Evolutionary conservation across 1,140 invertebrate genomes (phyloP).

Genomic region (Camponotus vicinus): DNA sequence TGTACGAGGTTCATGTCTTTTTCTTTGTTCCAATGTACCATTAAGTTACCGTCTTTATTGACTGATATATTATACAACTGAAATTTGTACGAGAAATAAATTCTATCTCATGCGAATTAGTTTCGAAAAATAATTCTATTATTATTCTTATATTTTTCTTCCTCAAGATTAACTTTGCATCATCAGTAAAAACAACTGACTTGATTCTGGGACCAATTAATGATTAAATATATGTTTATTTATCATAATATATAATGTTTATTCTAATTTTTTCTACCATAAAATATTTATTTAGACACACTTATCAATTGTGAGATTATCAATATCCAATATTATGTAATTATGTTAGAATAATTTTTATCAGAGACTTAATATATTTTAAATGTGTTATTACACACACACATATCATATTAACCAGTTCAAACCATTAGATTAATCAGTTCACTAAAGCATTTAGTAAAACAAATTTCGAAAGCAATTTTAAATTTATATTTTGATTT

Average conservation of each 20-base stretch:
- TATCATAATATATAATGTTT: too few species aligned
- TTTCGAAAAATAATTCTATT: background rate
- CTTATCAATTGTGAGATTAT: constrained; percentile 86
- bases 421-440: background rate
- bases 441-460: background rate
- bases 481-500: background rate
- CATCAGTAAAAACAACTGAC: too few species aligned
- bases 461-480: background rate
- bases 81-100: constrained; percentile 10
- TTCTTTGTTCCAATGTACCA: constrained; percentile 84
- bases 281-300: background rate
- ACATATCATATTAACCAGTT: too few species aligned
- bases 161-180: too few species aligned
- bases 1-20: constrained; percentile 87
- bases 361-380: background rate
- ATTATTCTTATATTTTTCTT: background rate
- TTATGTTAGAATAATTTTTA: background rate
- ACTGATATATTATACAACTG: constrained; percentile 68
- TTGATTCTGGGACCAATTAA: too few species aligned
- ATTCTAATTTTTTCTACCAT: too few species aligned
- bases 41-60: constrained; percentile 85
- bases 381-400: background rate
- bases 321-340: background rate
- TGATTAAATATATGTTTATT: too few species aligned
- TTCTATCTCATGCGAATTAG: background rate